Evolutionary conservation across 2,888 invertebrate species (phyloP).

Genomic region (Cheilosia grossa): DNA sequence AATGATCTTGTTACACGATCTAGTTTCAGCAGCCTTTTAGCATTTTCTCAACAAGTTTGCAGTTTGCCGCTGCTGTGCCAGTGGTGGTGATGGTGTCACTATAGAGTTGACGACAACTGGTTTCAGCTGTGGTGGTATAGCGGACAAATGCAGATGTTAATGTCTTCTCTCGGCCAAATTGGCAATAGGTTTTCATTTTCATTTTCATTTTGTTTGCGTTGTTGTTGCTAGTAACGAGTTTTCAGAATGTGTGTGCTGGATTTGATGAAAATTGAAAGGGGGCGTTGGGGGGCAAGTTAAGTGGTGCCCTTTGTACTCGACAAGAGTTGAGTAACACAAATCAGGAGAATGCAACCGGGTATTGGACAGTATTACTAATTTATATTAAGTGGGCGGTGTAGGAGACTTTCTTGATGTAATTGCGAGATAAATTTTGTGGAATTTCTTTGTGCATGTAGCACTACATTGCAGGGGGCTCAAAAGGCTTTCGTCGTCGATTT

Average conservation of each 20-base stretch:
- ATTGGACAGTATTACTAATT: neutral
- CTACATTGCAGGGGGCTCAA: no score
- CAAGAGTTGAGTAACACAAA: neutral
- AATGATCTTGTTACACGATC: constrained; percentile 71
- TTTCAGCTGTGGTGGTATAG: neutral
- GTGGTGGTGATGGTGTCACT: neutral
- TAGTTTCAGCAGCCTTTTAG: constrained; percentile 52
- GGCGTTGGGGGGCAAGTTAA: constrained; percentile 11
- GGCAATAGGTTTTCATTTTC: neutral
- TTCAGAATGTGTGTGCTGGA: constrained; percentile 21
- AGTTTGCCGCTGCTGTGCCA: neutral
- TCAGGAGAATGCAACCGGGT: neutral
- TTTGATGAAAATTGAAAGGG: constrained; percentile 35
- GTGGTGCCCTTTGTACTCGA: constrained; percentile 34
- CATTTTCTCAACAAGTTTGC: constrained; percentile 10
- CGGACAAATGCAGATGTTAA: constrained; percentile 39
- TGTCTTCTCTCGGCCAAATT: constrained; percentile 35
- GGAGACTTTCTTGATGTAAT: neutral
- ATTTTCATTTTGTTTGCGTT: no score
- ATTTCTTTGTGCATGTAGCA: neutral
- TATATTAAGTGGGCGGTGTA: neutral
- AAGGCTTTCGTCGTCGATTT: no score
- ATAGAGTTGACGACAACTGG: neutral
- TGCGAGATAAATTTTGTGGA: neutral
- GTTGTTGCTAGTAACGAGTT: constrained; percentile 21